Base-by-base conservation (phyloP, 2,797 vertebrate species). In the Euthynnus affinis region DNA sequence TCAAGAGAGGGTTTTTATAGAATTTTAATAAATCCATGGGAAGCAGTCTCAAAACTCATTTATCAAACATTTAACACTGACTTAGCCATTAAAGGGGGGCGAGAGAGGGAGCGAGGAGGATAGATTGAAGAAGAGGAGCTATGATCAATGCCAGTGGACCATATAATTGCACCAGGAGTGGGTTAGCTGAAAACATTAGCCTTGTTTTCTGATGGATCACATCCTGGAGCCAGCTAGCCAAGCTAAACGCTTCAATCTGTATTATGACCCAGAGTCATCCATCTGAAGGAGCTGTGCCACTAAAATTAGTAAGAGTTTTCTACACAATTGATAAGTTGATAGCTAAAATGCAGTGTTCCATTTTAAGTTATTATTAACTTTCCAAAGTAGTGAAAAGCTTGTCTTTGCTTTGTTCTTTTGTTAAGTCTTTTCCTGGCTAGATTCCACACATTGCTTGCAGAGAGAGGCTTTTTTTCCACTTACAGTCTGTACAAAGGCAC, bases 1-100 rank as follows among this genome's bases (percentile, higher is more conserved):
- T 14, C 56, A 72, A 80, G 81, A 72, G 93, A 94, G 90, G 92
- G 92, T 93, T 97, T 87, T 96, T 97, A 98, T 98, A 97, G 96
- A 97, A 98, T 98, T 98, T 98, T 97, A 97, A 98, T 97, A 98
- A 97, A 98, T 98, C 97, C 96, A 97, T 96, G 95, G 96, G 95
- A 96, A 84, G 76, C 6, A 37, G 71, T 86, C 71, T 90, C 76
- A 86, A 90, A 88, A 89, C 81, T 89, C 86, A 91, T 92, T 91
- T 87, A 91, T 93, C 90, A 91, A 88, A 85, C 89, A 86, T 88
- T 91, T 91, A 93, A 89, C 87, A 90, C 70, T 58, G 87, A 85
- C 88, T 91, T 88, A 60, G 87, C 88, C 77, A 86, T 92, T 92
- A 90, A 88, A 89, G 73, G 72, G 71, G 75, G 10, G 71, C 58